Evolutionary conservation across 2,888 invertebrate genomes (phyloP).

Genomic region (Yponomeuta evonymella): DNA sequence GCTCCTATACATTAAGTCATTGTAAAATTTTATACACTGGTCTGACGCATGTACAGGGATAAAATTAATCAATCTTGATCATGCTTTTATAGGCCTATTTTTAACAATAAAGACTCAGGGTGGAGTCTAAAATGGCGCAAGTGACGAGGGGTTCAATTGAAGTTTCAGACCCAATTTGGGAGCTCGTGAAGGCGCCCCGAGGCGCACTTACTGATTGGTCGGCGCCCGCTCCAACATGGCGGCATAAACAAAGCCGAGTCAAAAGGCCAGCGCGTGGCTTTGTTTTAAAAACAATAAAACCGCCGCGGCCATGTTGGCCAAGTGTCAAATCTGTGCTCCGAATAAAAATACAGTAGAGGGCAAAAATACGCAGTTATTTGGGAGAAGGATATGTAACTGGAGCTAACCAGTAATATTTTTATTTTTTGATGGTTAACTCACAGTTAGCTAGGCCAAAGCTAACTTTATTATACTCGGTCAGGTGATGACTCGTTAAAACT

Average conservation of each 20-base stretch:
- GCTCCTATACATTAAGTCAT: too few species aligned
- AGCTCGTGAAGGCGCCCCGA: not conserved
- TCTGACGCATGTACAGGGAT: not conserved
- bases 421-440: too few species aligned
- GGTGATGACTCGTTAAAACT: too few species aligned
- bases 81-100: not conserved
- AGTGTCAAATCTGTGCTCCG: constrained; percentile 54
- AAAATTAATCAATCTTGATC: not conserved
- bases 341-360: not conserved
- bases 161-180: constrained; percentile 33
- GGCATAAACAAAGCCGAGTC: constrained; percentile 52
- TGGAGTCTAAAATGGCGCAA: not conserved
- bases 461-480: too few species aligned
- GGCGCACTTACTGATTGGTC: constrained; percentile 7
- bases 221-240: constrained; percentile 44
- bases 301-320: constrained; percentile 54
- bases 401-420: too few species aligned
- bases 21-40: not conserved
- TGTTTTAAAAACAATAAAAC: constrained; percentile 71
- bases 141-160: not conserved
- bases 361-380: too few species aligned
- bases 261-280: constrained; percentile 49
- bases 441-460: too few species aligned
- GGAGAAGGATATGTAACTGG: too few species aligned
- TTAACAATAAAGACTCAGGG: not conserved